Base-by-base conservation (phyloP, 2,797 vertebrate species). In the Diplodus puntazzo region DNA sequence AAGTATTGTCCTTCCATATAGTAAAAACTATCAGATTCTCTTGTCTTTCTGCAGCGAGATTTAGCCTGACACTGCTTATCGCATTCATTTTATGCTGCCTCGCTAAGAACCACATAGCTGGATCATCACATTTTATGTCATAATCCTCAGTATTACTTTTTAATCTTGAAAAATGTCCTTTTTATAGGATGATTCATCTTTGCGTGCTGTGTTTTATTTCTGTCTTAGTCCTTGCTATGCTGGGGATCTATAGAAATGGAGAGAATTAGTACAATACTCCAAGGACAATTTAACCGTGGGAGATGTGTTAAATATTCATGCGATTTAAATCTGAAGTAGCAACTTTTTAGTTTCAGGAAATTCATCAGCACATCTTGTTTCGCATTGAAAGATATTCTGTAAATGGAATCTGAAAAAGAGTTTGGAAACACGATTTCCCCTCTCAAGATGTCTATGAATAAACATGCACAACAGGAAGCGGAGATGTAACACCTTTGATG, bases 241-340 rank as follows among this genome's bases (percentile, higher is more conserved):
- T 21, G n/a, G 27, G 12, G 14, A 61, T 63, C 50, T 18, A 3
- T 11, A 50, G 34, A 61, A 73, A 45, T 23, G 23, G 69, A n/a
- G 8, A 55, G 42, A 60, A 43, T 55, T 34, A 42, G 14, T 43
- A 17, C 27, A 65, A 14, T 43, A 25, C n/a, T 66, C 43, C 39
- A 11, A 63, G 45, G 49, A 79, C 45, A 73, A 54, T 25, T 20
- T 30, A 49, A 55, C 48, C 64, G 27, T 57, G 66, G 13, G 43
- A 60, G 48, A 73, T 14, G 54, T 73, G 72, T 82, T 65, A 62
- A 69, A 69, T 66, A 58, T 79, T 73, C 16, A 66, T 75, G 18
- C 25, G 23, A 43, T 39, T 18, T 58, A 3, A 25, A 25, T 25
- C 25, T 16, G 14, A 68, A 57, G 42, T 16, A 39, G 58, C 53